Percentiles rank a stretch among this genome's conserved stretches.
Evolutionary conservation across 2,888 invertebrate genomes (phyloP).

Genomic region (Tryphoninae sp.): DNA sequence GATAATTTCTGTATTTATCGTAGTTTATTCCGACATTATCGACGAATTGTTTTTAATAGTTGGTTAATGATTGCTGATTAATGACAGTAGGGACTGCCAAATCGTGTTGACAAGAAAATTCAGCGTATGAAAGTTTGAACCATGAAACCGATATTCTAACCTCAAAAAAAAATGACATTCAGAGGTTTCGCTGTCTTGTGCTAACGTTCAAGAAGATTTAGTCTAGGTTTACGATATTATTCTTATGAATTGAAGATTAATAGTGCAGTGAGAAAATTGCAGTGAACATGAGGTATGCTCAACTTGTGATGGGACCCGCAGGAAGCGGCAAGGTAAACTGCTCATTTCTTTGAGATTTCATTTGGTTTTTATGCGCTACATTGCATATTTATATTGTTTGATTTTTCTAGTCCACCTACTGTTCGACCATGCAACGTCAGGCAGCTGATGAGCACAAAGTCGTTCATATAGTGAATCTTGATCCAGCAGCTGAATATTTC

Average conservation of each 20-base stretch:
- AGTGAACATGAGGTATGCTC: slow-evolving; percentile 93
- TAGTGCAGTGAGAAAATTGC: background rate
- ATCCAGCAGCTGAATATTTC: slow-evolving; percentile 99
- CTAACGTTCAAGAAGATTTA: background rate
- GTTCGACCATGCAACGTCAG: slow-evolving; percentile 93
- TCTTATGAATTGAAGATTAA: background rate
- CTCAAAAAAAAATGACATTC: background rate
- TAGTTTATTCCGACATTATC: background rate
- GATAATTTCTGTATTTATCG: background rate
- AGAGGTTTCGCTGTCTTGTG: background rate
- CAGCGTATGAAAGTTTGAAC: background rate
- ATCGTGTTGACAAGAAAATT: background rate
- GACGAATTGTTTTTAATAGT: background rate
- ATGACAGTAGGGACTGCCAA: background rate
- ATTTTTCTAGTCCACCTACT: slow-evolving; percentile 93
- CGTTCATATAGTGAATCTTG: slow-evolving; percentile 95
- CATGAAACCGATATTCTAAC: background rate
- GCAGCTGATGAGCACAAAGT: slow-evolving; percentile 88
- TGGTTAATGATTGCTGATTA: background rate
- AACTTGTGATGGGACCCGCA: slow-evolving; percentile 97
- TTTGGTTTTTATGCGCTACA: background rate
- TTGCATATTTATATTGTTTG: slow-evolving; percentile 37
- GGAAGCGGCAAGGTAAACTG: slow-evolving; percentile 95
- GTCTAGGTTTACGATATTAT: background rate
- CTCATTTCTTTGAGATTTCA: slow-evolving; percentile 16